Percentiles rank a stretch among this genome's conserved stretches.
phyloP scores from a whole-genome alignment of 2,113 vertebrate species.

The Haliaeetus leucogaster region DNA sequence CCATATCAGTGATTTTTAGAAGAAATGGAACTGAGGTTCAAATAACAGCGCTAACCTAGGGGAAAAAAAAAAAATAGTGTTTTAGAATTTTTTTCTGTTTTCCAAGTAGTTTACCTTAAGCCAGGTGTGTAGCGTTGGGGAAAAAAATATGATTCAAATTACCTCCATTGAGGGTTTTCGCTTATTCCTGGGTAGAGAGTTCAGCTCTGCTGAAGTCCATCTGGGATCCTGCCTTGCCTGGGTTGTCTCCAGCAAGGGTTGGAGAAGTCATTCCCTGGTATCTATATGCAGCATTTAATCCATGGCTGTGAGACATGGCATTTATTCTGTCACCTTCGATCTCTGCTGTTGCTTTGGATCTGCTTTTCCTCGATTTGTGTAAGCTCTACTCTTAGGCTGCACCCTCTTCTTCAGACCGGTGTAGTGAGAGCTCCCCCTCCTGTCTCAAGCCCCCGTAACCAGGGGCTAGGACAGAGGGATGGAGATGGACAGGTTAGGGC shows the following conservation, averaged over 20 bases:
- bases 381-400: rapidly evolving
- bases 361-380: neutral
- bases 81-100: neutral
- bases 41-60: neutral
- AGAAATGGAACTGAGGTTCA: neutral
- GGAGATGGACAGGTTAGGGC: neutral
- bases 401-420: neutral
- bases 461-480: neutral
- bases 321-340: neutral
- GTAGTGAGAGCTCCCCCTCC: constrained; percentile 4
- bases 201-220: too few species aligned
- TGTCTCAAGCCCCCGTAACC: neutral
- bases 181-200: neutral
- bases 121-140: neutral
- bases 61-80: too few species aligned
- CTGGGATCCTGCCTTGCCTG: neutral
- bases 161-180: rapidly evolving
- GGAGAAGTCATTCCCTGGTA: neutral
- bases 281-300: rapidly evolving
- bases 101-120: neutral
- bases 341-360: neutral
- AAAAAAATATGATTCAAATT: rapidly evolving
- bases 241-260: neutral
- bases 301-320: neutral
- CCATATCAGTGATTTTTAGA: neutral